Conservation (phyloP, 2,797 vertebrate genomes). For the Aotus griseimembra region DNA sequence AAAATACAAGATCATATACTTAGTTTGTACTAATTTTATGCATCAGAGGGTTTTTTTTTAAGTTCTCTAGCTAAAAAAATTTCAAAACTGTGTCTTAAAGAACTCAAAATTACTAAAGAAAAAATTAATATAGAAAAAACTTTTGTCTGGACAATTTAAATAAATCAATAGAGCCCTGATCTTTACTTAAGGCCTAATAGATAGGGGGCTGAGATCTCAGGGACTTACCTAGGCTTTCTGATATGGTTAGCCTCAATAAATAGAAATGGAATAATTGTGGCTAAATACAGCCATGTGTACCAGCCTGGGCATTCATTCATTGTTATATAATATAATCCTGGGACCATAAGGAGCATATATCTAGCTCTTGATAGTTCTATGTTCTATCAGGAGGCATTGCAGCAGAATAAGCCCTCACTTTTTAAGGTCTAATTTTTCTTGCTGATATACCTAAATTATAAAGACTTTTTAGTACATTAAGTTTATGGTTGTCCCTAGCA, state of each 20-base stretch:
- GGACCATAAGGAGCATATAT: background rate
- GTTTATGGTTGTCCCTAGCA: slow-evolving; percentile 34
- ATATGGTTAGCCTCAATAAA: background rate
- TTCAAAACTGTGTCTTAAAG: background rate
- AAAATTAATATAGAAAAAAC: background rate
- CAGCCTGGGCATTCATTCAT: too few species aligned
- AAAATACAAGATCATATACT: background rate
- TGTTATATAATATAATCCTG: background rate
- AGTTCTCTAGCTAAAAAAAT: background rate
- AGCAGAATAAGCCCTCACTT: background rate
- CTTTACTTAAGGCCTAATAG: background rate
- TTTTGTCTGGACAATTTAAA: slow-evolving; percentile 1
- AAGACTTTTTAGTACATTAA: slow-evolving; percentile 39
- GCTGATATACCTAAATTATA: background rate
- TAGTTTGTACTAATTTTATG: background rate
- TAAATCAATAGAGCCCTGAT: background rate
- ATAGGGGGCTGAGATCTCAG: background rate
- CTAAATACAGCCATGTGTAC: background rate
- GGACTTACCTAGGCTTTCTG: background rate
- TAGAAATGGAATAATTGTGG: background rate
- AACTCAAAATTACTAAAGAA: background rate
- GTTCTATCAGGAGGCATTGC: background rate
- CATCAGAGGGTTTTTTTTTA: background rate
- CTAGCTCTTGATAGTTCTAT: background rate
- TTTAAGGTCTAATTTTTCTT: background rate